Base-by-base conservation (phyloP, 2,113 vertebrate genomes). In the Centropus unirufus region DNA sequence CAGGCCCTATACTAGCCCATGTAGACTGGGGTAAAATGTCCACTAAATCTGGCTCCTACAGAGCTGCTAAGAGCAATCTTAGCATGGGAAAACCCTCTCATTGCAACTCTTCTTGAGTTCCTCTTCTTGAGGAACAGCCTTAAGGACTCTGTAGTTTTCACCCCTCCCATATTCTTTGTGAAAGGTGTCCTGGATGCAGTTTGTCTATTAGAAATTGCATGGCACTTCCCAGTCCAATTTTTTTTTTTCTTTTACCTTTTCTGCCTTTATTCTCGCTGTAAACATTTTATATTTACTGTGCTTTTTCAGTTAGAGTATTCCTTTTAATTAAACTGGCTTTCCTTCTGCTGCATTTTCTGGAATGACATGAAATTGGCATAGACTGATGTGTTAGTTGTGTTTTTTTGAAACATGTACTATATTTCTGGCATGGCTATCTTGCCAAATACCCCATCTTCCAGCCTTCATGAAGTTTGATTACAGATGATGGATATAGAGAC, bases 141-240 rank as follows among this genome's bases (percentile, higher is more conserved):
- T 21, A 8, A 69, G 22, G 36, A 17, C n/a, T n/a, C 21, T 13
- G 7, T 24, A 21, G 2, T 24, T 83, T 70, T 76, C 57, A 10
- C 23, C 23, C 17, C 39, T 23, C 36, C 26, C 2, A 0, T 47
- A 4, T 47, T 58, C 10, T 79, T 83, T 58, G 24, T 30, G 29
- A 13, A 15, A 17, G 7, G 4, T 55, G 29, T 49, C 34, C 34
- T 44, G 36, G 11, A 7, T 39, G 8, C 36, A 22, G 0, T 2
- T 4, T 55, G 27, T 69, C 46, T 26, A 0, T 62, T 32, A 49
- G 80, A 27, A 89, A 2, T 42, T 64, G 8, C 0, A 0, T 68
- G 34, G 19, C 13, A 3, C 24, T 63, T 92, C 32, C n/a, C 26
- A 24, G 3, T 47, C 32, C n/a, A 42, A 8, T 22, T 8, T 21